Evolutionary conservation across 2,113 vertebrate species (phyloP), one percentile per base, ranked within the genome.

Genomic region (Corydoras maculifer): DNA sequence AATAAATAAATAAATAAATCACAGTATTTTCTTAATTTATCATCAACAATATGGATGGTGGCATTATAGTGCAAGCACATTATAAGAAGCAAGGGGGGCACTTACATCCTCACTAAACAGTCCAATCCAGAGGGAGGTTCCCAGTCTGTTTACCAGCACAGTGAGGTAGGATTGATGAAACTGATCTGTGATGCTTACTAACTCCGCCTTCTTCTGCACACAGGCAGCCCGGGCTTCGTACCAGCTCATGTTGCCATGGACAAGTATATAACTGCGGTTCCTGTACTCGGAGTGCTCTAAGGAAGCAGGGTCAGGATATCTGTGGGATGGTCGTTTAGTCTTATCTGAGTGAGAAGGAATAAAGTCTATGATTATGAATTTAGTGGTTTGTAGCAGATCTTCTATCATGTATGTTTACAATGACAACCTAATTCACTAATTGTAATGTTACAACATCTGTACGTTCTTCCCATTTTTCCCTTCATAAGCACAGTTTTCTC

Each of bases 91-190:
- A 75, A 75, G 49, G 61, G 13, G n/a, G 12, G 12, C 82, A 93
- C 94, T 5, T 92, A 99, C 95, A 31, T 96, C 83, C 14, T 87
- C 65, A 49, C 92, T 93, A 75, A 90, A 91, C 3, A 96, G 88
- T 72, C 96, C 95, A 1, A 99, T 99, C 95, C 95, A 99, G 86
- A 93, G 93, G 13, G 80, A 78, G 49, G 79, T 81, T 29, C 88
- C 92, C 75, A 94, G 80, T 65, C 87, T 90, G 68, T 87, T 94
- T 80, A 95, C 81, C 31, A 96, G 86, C 73, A 98, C 84, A 0
- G 92, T 96, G 76, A 98, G 93, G 88, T 98, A 98, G 58, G 95
- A 91, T 80, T 98, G 96, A 63, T 94, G 93, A 82, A 91, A 97
- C 62, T 90, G 87, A 77, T 98, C 89, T 69, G 91, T 85, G 63